Evolutionary conservation across 1,140 invertebrate species (phyloP), one percentile per base, ranked within the genome.

Genomic region (Mylabris phalerata): DNA sequence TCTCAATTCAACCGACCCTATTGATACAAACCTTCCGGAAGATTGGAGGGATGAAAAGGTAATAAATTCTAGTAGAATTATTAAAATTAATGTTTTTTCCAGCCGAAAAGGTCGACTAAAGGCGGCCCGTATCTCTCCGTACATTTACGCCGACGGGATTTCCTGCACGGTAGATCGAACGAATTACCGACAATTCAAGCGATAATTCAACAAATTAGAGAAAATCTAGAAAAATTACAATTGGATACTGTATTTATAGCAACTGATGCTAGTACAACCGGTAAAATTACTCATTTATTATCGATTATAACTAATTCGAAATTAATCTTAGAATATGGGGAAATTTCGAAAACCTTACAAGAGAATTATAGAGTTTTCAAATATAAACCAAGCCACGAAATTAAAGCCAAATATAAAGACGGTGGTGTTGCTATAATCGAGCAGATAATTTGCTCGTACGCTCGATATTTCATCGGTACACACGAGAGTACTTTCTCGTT

Each of bases 401-500:
- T 63, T 59, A 64, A 42, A 72, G 75, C 3, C 63, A 54, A 69
- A 67, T 77, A 77, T 67, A 62, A 70, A 63, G 70, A 95, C 75
- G 96, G 95, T 13, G 91, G 89, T 10, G 73, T 93, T 41, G 94
- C 95, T 2, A 95, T 98, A 60, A 86, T 98, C 55, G 95, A 98
- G 75, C 96, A 98, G 79, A 92, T 96, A 66, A 90, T 98, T 62
- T 95, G 92, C 78, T 87, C 94, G 0, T 84, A 90, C 76, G 86
- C 92, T 4, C 83, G 84, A 70, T 85, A 87, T 78, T 95, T 97
- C 72, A 84, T 97, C 61, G 95, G 96, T 27, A 94, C 92, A 1
- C 81, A 88, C 71, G 91, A 93, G 70, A 98, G 95, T 60, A 98
- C 96, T 25, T 98, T 97, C 76, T 90, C 94, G 9, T 96, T 91